phyloP scores from a whole-genome alignment of 2,797 vertebrate genomes.

The Echeneis naucrates region DNA sequence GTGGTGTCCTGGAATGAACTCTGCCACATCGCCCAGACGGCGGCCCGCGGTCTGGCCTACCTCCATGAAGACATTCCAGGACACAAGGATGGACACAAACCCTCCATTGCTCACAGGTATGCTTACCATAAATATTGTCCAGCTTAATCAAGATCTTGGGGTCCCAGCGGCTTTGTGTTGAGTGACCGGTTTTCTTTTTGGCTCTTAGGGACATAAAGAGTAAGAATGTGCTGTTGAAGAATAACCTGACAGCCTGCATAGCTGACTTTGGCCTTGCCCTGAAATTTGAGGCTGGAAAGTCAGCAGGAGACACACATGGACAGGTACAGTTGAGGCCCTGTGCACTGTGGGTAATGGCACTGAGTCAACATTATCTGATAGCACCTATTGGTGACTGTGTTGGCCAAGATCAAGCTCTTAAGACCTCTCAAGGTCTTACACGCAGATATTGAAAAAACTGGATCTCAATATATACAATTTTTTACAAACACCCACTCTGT shows the following conservation, averaged over 20 bases:
- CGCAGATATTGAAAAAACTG: not conserved
- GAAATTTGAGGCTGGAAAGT: slow-evolving; percentile 97
- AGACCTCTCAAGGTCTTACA: too few species aligned
- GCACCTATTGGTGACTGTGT: slow-evolving; percentile 8
- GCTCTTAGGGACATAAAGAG: slow-evolving; percentile 95
- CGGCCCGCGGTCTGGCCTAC: slow-evolving; percentile 93
- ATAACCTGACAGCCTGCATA: slow-evolving; percentile 92
- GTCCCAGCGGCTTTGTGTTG: not conserved
- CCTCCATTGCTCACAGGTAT: slow-evolving; percentile 95
- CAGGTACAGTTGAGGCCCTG: slow-evolving; percentile 82
- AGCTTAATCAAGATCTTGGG: not conserved
- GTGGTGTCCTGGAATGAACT: slow-evolving; percentile 96
- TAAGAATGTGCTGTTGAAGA: slow-evolving; percentile 97
- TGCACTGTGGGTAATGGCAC: not conserved
- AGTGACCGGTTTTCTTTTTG: not conserved
- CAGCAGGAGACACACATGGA: slow-evolving; percentile 95
- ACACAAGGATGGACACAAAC: slow-evolving; percentile 96
- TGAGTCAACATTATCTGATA: not conserved
- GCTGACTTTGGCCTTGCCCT: slow-evolving; percentile 97
- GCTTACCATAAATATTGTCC: not conserved
- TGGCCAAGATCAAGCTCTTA: not conserved
- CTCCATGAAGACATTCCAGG: slow-evolving; percentile 96
- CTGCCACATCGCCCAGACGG: slow-evolving; percentile 92
- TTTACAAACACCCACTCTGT: too few species aligned
- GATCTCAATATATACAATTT: too few species aligned